These are phyloP conservation scores for Apamea epomidion DNA, from an alignment of 2,888 invertebrate species.

Conservation along the genomic window DNA sequence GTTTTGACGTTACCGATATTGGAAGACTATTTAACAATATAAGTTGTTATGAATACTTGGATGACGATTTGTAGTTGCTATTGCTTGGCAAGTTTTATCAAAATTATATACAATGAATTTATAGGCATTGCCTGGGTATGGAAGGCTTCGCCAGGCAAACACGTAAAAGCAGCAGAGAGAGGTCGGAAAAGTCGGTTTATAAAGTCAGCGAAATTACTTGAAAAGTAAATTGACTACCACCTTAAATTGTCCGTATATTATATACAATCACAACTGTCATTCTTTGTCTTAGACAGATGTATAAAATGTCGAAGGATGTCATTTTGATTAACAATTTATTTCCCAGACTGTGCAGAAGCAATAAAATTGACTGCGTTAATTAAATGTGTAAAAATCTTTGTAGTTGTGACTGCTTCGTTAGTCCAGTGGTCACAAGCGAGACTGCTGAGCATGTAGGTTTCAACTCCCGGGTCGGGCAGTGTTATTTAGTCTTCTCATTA, in stretches of 20 bases:
- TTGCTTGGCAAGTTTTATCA: neutral
- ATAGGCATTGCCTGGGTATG: neutral
- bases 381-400: no score
- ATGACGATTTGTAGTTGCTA: conserved; percentile 2
- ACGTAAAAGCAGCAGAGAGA: neutral
- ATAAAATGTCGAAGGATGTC: neutral
- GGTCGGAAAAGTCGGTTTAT: neutral
- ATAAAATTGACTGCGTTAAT: no score
- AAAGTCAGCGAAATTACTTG: neutral
- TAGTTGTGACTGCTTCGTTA: neutral
- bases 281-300: neutral
- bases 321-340: neutral
- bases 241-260: neutral
- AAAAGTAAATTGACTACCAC: neutral
- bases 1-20: neutral
- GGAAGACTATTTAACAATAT: conserved; percentile 13
- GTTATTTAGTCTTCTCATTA: neutral
- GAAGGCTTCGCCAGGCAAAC: neutral
- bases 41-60: neutral
- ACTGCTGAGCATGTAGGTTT: no score
- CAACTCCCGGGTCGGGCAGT: neutral
- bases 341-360: neutral
- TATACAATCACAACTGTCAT: neutral
- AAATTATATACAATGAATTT: neutral
- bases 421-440: neutral